Base-by-base conservation (phyloP, 2,888 invertebrate species). In the Phoenoteleia sp. region DNA sequence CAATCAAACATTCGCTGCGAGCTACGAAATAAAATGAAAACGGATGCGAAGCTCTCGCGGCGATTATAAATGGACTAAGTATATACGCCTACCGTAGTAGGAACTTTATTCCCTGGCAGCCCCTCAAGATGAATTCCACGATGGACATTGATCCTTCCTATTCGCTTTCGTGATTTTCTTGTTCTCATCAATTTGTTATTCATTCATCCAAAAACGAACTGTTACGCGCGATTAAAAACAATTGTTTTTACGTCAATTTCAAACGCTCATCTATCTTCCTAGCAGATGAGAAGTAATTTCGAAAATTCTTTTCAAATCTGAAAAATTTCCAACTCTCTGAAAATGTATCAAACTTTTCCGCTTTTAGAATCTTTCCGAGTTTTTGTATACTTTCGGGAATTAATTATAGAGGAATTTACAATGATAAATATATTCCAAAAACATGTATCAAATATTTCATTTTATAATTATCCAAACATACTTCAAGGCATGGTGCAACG, bases 31-130 rank as follows among this genome's bases (percentile, higher is more conserved):
- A 81, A 86, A 47, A 77, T 83, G 79, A 74, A 86, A 85, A 81
- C 60, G 54, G 86, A 88, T 60, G 85, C 52, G 29, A 77, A 56
- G 33, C 58, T 66, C 62, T 86, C 72, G 84, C 86, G 85, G 85
- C 85, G 86, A 89, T 89, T 88, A 86, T 87, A 87, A 88, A 89
- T 89, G 86, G 87, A 87, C 87, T 83, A 85, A 75, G 80, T 83
- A 82, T 83, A 66, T 83, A 75, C 79, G 84, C 62, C 84, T 81
- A 69, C 82, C 75, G 64, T 29, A 58, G 62, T 69, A 80, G 64
- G 60, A 81, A 86, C 66, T 81, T 86, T 74, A 85, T 83, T 84
- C 82, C 67, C 11, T 81, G 75, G 76, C 82, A 86, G 60, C 52
- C 74, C 84, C 81, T 81, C 67, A 62, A 85, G 85, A 85, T 74